These are phyloP conservation scores for Melinaea menophilus DNA, from an alignment of 2,888 invertebrate genomes.

Conservation along the genomic window DNA sequence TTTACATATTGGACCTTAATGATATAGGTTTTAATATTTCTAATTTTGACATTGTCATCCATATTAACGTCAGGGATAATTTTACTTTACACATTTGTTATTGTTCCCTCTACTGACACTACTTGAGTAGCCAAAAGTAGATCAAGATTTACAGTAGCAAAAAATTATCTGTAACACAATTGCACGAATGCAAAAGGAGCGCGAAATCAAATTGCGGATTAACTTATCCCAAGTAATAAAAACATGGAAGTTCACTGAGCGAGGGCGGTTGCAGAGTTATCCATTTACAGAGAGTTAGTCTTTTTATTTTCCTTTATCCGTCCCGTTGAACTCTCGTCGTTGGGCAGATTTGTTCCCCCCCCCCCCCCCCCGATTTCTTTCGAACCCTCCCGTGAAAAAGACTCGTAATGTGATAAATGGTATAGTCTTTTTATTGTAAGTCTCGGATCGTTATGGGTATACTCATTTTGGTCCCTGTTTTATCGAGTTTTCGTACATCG, in stretches of 20 bases:
- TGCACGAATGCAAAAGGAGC: constrained; percentile 24
- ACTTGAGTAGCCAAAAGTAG: background rate
- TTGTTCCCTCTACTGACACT: background rate
- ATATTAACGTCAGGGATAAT: no score
- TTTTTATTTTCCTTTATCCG: constrained; percentile 72
- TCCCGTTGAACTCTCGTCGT: constrained; percentile 59
- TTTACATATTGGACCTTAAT: no score
- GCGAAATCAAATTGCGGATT: constrained; percentile 36
- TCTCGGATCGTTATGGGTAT: constrained; percentile 67
- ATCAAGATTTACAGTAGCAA: constrained; percentile 10
- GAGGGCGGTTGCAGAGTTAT: constrained; percentile 65
- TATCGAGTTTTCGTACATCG: constrained; percentile 73
- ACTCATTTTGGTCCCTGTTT: constrained; percentile 56
- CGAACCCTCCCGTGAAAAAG: constrained; percentile 75
- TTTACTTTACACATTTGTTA: no score
- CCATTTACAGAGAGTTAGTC: constrained; percentile 70
- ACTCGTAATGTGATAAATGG: constrained; percentile 78
- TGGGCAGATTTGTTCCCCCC: constrained; percentile 59
- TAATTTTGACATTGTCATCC: no score
- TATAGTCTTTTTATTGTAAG: constrained; percentile 74
- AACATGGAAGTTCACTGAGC: constrained; percentile 57
- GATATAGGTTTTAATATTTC: no score
- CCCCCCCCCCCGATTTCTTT: constrained; percentile 59
- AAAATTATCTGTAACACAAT: constrained; percentile 19
- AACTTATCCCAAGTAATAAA: constrained; percentile 38